A percentile compares a stretch with the other conserved stretches of the same genome.
Evolutionary conservation across 2,888 invertebrate species (phyloP).

Genomic region (Trilocha varians): DNA sequence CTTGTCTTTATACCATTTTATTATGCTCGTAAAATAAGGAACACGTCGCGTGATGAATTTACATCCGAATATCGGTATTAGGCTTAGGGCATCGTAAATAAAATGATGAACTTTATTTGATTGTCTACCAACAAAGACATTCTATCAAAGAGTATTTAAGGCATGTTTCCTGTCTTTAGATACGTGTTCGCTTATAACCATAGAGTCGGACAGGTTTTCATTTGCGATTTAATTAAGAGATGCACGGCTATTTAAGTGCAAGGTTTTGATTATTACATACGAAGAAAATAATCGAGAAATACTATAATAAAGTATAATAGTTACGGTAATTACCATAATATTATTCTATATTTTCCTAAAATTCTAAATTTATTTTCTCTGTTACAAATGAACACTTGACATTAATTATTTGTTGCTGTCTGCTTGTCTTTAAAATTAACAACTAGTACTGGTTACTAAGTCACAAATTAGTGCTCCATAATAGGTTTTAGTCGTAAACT

Average conservation of each 20-base stretch:
- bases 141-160: no score
- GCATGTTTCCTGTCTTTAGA: no score
- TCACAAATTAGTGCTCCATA: neutral
- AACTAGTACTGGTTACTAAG: neutral
- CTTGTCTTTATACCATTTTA: conserved; percentile 43
- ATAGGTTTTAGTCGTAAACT: neutral
- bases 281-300: no score
- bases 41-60: conserved; percentile 31
- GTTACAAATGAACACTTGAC: neutral
- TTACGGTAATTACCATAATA: no score
- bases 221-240: no score
- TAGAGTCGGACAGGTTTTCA: no score
- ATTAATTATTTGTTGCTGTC: neutral
- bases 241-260: no score
- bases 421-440: neutral
- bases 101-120: neutral
- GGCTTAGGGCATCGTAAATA: neutral
- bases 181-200: no score
- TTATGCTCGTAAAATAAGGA: conserved; percentile 41
- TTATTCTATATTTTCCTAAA: no score
- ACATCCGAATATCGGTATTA: conserved; percentile 23
- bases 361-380: no score
- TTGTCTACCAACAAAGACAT: neutral
- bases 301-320: no score
- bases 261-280: no score